These are phyloP conservation scores for Oxycera nigricornis DNA, from an alignment of 2,888 invertebrate genomes.

Conservation along the genomic window DNA sequence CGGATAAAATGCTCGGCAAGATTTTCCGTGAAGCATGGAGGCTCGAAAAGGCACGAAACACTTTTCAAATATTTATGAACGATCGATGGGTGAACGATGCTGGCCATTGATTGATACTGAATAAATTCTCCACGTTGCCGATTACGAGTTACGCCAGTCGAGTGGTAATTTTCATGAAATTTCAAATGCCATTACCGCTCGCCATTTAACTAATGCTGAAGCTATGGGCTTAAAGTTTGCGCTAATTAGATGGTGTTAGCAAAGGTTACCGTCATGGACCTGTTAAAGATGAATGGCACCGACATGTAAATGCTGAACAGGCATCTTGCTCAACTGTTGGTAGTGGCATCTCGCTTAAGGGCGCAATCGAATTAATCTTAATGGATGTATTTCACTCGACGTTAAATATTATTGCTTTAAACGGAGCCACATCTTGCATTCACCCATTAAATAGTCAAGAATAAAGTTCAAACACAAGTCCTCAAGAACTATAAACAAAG, in stretches of 20 bases:
- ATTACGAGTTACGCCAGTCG: not conserved
- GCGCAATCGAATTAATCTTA: no score
- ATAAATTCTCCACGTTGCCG: not conserved
- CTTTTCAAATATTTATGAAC: constrained; percentile 18
- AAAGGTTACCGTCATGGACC: not conserved
- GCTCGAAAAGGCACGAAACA: not conserved
- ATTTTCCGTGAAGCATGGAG: constrained; percentile 2
- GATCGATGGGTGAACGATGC: constrained; percentile 9
- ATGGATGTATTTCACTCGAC: no score
- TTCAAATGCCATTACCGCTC: constrained; percentile 5
- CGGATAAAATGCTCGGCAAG: not conserved
- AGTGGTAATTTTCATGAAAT: constrained; percentile 5
- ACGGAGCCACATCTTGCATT: no score
- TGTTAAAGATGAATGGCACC: not conserved
- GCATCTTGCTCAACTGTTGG: no score
- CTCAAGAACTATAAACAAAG: no score
- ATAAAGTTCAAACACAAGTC: no score
- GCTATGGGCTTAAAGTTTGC: not conserved
- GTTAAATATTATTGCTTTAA: no score
- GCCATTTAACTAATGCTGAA: constrained; percentile 2
- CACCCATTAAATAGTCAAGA: no score
- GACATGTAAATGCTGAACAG: no score
- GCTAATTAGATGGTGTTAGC: not conserved
- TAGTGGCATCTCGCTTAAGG: no score
- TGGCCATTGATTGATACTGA: constrained; percentile 16